phyloP scores from a whole-genome alignment of 2,797 vertebrate species.

The Tiaroga cobitis region DNA sequence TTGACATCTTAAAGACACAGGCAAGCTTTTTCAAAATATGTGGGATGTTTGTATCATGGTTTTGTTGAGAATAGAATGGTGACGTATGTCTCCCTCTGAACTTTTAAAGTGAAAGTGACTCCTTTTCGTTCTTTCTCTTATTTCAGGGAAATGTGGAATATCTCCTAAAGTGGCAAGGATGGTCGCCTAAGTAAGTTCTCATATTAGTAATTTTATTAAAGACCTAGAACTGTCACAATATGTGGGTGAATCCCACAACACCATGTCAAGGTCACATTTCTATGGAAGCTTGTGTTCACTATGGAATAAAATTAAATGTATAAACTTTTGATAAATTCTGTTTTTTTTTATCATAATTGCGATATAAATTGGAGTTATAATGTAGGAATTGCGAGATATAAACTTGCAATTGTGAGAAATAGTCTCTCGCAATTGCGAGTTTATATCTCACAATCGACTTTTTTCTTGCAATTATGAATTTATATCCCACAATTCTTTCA shows the following conservation, averaged over 20 bases:
- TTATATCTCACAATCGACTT: no score
- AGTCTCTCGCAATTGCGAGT: no score
- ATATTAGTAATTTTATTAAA: not conserved
- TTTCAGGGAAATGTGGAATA: conserved; percentile 95
- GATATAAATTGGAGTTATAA: no score
- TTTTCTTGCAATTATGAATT: no score
- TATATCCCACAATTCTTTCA: no score
- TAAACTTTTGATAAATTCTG: not conserved
- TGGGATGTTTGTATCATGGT: not conserved
- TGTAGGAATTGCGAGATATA: no score
- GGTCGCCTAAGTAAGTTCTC: conserved; percentile 94
- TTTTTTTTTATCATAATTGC: not conserved
- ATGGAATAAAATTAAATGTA: not conserved
- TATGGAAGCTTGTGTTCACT: not conserved
- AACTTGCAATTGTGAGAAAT: no score
- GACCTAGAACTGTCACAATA: not conserved
- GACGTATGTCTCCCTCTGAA: not conserved
- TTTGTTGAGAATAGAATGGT: not conserved
- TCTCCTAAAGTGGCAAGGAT: conserved; percentile 98
- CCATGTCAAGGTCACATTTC: not conserved
- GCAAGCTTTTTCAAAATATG: not conserved
- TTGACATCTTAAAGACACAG: conserved; percentile 73
- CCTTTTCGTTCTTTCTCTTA: conserved; percentile 41
- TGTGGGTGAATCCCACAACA: not conserved
- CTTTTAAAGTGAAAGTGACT: conserved; percentile 5